Conservation (phyloP, 1,140 invertebrate species). For the Zaprionus vittiger region DNA sequence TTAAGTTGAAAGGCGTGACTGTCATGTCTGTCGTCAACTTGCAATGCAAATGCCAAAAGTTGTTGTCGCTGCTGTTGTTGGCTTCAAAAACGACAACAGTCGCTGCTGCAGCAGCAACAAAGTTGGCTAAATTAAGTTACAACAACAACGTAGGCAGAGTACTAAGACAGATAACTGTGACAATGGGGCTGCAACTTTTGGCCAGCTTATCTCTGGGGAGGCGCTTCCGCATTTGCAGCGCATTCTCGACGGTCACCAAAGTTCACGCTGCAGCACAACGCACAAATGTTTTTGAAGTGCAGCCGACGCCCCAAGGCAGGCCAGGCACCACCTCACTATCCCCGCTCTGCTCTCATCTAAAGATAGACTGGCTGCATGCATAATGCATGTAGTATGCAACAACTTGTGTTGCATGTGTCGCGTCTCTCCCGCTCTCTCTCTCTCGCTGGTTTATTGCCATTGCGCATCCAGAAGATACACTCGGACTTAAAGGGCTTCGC, state of each 20-base stretch:
- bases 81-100: conserved; percentile 44
- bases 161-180: conserved; percentile 21
- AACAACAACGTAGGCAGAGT: conserved; percentile 10
- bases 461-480: conserved; percentile 60
- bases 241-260: conserved; percentile 58
- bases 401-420: conserved; percentile 45
- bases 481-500: conserved; percentile 69
- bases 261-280: conserved; percentile 64
- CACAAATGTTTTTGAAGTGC: conserved; percentile 74
- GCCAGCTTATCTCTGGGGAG: conserved; percentile 66
- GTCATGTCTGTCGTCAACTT: conserved; percentile 29
- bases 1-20: conserved; percentile 61
- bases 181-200: conserved; percentile 39
- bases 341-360: conserved; percentile 10
- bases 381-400: conserved; percentile 39
- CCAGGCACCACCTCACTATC: conserved; percentile 13
- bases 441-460: conserved; percentile 64
- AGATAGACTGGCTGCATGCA: conserved; percentile 50
- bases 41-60: conserved; percentile 47
- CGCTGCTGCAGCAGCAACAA: conserved; percentile 18
- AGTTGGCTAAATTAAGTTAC: conserved; percentile 57
- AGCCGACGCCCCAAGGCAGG: conserved; percentile 62
- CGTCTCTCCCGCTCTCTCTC: conserved; percentile 52
- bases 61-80: conserved; percentile 30
- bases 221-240: conserved; percentile 73